These are phyloP conservation scores for Caenorhabditis plicata DNA, from an alignment of 2,888 invertebrate species.

Conservation along the genomic window DNA sequence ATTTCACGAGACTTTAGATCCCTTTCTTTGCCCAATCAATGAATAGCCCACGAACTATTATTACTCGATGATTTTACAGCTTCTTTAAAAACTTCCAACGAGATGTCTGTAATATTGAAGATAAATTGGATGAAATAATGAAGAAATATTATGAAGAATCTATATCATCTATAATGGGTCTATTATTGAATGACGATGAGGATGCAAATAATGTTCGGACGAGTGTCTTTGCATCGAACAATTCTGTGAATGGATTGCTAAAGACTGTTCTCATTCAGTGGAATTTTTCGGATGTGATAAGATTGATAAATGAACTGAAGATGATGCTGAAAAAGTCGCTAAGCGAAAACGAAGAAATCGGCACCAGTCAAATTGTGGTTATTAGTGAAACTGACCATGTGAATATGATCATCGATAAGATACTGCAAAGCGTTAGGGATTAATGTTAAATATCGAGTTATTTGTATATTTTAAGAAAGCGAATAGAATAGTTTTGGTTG, in stretches of 20 bases:
- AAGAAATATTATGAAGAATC: constrained; percentile 6
- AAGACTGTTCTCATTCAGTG: constrained; percentile 34
- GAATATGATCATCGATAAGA: constrained; percentile 16
- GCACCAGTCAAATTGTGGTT: background rate
- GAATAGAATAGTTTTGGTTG: constrained; percentile 1
- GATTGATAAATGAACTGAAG: constrained; percentile 10
- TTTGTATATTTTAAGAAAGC: background rate
- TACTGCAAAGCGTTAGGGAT: constrained; percentile 3
- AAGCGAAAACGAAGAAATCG: background rate
- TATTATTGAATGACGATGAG: no score
- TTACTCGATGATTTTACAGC: no score
- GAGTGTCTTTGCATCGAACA: no score
- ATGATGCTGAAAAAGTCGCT: background rate
- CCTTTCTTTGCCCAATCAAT: no score
- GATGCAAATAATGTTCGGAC: no score
- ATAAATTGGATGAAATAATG: constrained; percentile 11
- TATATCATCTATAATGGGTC: no score
- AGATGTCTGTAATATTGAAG: constrained; percentile 18
- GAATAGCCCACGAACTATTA: no score
- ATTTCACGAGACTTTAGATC: no score
- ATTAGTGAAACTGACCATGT: constrained; percentile 14
- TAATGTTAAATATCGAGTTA: background rate
- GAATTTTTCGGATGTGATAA: constrained; percentile 31
- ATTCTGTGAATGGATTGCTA: no score
- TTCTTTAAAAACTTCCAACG: constrained; percentile 14